Percentiles rank a stretch among this genome's conserved stretches.
These are phyloP conservation scores for Excalfactoria chinensis DNA, from an alignment of 2,113 vertebrate genomes.

Conservation along the genomic window DNA sequence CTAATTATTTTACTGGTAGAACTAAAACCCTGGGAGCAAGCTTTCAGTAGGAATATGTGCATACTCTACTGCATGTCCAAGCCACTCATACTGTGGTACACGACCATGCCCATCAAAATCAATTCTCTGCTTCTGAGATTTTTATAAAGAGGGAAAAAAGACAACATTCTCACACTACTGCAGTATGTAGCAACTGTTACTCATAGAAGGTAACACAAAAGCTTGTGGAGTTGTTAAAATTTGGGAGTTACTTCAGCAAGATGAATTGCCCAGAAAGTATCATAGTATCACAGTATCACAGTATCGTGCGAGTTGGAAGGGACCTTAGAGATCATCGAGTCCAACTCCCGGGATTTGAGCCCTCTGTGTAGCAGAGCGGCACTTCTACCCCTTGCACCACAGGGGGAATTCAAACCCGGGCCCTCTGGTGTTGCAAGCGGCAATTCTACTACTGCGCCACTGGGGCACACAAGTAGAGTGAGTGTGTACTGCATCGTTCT, in stretches of 20 bases:
- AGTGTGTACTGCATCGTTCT: conserved; percentile 35
- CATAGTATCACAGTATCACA: too few species aligned
- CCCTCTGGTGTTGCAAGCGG: too few species aligned
- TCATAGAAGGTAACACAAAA: background rate
- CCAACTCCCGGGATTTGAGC: too few species aligned
- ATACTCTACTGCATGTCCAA: background rate
- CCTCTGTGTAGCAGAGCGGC: too few species aligned
- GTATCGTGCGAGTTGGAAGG: too few species aligned
- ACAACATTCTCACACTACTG: accelerated
- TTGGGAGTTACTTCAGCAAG: conserved; percentile 10
- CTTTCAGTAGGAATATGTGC: background rate
- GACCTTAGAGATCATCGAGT: too few species aligned
- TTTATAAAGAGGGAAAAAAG: background rate
- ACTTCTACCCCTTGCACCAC: too few species aligned
- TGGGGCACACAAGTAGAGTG: too few species aligned
- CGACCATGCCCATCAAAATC: background rate
- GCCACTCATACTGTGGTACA: background rate
- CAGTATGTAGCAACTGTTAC: accelerated
- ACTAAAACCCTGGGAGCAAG: background rate
- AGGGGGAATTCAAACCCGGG: too few species aligned
- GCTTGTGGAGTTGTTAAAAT: background rate
- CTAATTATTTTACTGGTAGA: background rate
- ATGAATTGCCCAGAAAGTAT: background rate
- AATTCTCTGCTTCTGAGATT: background rate
- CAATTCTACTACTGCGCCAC: too few species aligned